Percentiles rank a stretch among this genome's conserved stretches.
Evolutionary conservation across 2,113 vertebrate genomes (phyloP).

Genomic region (Centropus bengalensis): DNA sequence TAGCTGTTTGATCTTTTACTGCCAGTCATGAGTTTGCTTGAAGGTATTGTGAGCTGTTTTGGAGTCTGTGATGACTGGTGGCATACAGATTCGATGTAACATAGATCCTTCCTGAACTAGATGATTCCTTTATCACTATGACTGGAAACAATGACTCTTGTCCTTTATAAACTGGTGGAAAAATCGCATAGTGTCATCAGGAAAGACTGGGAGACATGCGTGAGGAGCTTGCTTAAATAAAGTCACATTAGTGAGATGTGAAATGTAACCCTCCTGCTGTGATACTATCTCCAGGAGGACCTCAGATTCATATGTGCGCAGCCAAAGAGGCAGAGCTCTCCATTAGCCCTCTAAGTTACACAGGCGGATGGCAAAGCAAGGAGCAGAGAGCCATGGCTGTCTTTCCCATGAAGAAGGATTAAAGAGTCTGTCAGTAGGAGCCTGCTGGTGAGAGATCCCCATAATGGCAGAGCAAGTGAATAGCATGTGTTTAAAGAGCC

Average conservation of each 20-base stretch:
- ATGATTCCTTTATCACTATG: background rate
- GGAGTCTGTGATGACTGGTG: background rate
- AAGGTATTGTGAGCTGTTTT: background rate
- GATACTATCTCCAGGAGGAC: background rate
- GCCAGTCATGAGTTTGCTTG: background rate
- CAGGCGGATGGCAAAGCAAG: background rate
- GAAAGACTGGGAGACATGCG: background rate
- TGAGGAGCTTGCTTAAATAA: background rate
- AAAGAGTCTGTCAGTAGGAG: constrained; percentile 43
- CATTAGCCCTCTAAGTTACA: background rate
- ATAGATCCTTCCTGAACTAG: background rate
- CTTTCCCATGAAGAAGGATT: background rate
- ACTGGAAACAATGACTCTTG: background rate
- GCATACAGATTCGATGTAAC: accelerated
- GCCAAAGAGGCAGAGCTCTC: background rate
- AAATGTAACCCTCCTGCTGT: background rate
- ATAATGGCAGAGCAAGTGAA: constrained; percentile 65
- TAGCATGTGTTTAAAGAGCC: constrained; percentile 67
- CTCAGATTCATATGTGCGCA: background rate
- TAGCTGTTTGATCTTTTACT: background rate
- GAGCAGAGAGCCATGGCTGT: background rate
- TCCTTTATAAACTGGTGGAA: background rate
- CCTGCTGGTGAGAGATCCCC: constrained; percentile 44
- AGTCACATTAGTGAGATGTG: background rate
- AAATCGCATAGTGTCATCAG: background rate